Percentiles rank a stretch among this genome's conserved stretches.
phyloP scores from a whole-genome alignment of 2,888 invertebrate genomes.

The Spisula solida region DNA sequence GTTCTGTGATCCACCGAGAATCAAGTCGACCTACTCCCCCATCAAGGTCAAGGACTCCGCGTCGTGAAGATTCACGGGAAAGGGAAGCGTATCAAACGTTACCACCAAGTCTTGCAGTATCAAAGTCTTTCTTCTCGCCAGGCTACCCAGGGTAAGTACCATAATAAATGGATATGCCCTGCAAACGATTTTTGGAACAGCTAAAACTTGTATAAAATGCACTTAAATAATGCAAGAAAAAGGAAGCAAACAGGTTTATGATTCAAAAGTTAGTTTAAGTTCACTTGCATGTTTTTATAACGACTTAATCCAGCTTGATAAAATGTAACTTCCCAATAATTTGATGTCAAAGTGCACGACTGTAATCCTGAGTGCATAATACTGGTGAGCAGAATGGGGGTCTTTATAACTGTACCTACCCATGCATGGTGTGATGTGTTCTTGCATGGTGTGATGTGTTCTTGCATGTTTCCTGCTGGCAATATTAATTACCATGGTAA shows the following conservation, averaged over 20 bases:
- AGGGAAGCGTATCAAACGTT: slow-evolving; percentile 66
- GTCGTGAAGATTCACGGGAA: slow-evolving; percentile 61
- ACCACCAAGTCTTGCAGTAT: slow-evolving; percentile 71
- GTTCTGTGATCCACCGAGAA: slow-evolving; percentile 65
- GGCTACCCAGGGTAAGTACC: slow-evolving; percentile 62
- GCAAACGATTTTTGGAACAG: no score
- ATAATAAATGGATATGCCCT: no score
- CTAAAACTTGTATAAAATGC: no score
- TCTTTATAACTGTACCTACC: not conserved
- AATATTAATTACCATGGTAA: slow-evolving; percentile 36
- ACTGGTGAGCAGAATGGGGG: no score
- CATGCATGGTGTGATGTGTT: no score
- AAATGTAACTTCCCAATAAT: no score
- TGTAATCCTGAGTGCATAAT: no score
- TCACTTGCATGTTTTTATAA: no score
- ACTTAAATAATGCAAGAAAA: not conserved
- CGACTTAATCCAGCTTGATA: no score
- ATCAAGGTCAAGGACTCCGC: slow-evolving; percentile 51
- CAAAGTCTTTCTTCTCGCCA: slow-evolving; percentile 70
- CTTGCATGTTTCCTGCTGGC: slow-evolving; percentile 1
- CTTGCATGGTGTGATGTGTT: not conserved
- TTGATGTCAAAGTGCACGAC: no score
- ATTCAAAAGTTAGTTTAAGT: no score
- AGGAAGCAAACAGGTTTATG: not conserved
- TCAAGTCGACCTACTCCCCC: slow-evolving; percentile 61